Percentiles rank a stretch among this genome's conserved stretches.
Conservation (phyloP, 2,113 vertebrate species). For the Ceratotherium simum region DNA sequence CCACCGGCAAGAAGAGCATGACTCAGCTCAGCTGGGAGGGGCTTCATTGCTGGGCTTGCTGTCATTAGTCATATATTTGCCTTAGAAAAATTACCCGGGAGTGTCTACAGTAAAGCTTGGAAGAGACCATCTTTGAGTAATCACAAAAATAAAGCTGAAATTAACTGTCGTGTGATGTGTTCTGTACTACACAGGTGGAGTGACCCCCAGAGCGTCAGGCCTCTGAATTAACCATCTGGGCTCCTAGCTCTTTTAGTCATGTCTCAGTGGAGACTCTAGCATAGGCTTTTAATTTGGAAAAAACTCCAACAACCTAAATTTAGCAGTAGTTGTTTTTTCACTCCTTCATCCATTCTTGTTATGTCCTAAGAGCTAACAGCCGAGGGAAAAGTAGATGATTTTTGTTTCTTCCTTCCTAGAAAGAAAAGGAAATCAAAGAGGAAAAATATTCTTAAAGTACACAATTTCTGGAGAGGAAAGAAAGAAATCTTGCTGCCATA, state of each 20-base stretch:
- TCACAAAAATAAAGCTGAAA: neutral
- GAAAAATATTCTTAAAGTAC: neutral
- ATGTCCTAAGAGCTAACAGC: neutral
- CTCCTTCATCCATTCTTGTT: neutral
- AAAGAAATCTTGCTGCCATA: neutral
- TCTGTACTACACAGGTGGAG: neutral
- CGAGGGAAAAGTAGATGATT: neutral
- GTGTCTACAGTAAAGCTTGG: neutral
- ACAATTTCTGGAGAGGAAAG: neutral
- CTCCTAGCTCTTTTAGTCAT: neutral
- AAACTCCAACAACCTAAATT: neutral
- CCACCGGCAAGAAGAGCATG: accelerated
- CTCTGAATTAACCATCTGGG: neutral
- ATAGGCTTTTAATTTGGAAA: neutral
- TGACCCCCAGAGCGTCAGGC: neutral
- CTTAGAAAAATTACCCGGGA: neutral
- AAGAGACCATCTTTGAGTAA: neutral
- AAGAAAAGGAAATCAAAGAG: slow-evolving; percentile 22
- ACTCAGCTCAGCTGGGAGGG: neutral
- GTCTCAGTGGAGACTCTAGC: neutral
- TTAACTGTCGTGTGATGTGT: neutral
- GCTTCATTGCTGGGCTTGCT: neutral
- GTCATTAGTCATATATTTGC: neutral
- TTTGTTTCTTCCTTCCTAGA: neutral
- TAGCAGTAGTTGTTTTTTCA: neutral